Percentiles rank a stretch among this genome's conserved stretches.
phyloP scores from a whole-genome alignment of 2,888 invertebrate species.

The Sarcophaga caerulescens region DNA sequence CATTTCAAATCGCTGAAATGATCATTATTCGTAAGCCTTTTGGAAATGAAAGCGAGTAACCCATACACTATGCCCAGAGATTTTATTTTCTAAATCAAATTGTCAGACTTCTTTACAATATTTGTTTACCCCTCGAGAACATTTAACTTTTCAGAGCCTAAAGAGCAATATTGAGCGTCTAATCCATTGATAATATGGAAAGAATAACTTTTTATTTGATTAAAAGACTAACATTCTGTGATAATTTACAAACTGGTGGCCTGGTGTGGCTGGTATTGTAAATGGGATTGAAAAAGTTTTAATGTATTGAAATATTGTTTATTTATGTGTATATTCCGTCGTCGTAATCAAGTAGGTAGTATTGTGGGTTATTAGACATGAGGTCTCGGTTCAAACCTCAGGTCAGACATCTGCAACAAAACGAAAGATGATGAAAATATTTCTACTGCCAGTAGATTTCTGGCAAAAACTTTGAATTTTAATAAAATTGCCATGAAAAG shows the following conservation, averaged over 20 bases:
- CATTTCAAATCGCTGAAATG: conserved; percentile 49
- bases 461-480: too few relatives aligned
- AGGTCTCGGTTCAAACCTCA: too few relatives aligned
- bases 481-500: too few relatives aligned
- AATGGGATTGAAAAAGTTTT: too few relatives aligned
- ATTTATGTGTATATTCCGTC: too few relatives aligned
- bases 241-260: neutral
- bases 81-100: conserved; percentile 42
- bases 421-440: too few relatives aligned
- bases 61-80: neutral
- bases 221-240: conserved; percentile 4
- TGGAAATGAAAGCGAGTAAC: conserved; percentile 22
- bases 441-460: too few relatives aligned
- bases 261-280: neutral
- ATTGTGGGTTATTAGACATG: too few relatives aligned
- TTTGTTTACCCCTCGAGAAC: conserved; percentile 1
- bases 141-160: conserved; percentile 34
- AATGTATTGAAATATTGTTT: too few relatives aligned
- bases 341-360: too few relatives aligned
- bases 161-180: conserved; percentile 38
- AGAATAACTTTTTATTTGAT: conserved; percentile 38
- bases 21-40: conserved; percentile 69
- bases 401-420: too few relatives aligned
- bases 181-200: neutral
- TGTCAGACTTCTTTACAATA: conserved; percentile 25